Evolutionary conservation across 2,797 vertebrate genomes (phyloP).

Genomic region (Xiphorhynchus erythropygius): DNA sequence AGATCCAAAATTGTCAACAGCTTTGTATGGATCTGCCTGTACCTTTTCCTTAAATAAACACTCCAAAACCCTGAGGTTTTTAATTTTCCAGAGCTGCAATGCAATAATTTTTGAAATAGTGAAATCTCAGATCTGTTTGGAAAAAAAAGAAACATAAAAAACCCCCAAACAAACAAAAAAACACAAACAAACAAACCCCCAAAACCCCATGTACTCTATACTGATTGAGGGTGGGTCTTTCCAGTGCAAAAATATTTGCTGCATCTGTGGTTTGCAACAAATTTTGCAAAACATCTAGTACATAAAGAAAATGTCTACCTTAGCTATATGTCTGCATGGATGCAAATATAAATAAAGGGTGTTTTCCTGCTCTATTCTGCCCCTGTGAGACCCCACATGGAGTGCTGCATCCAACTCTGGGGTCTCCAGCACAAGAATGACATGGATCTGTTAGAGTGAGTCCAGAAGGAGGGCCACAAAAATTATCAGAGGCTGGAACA

Average conservation of each 20-base stretch:
- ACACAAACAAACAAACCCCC: too few species aligned
- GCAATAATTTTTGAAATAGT: background rate
- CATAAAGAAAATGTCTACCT: background rate
- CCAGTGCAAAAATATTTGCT: background rate
- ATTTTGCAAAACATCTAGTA: background rate
- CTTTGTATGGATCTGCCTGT: background rate
- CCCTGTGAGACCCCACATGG: background rate
- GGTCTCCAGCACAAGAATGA: background rate
- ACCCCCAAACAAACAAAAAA: too few species aligned
- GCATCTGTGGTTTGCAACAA: background rate
- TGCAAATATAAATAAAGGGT: background rate
- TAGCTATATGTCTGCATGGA: background rate
- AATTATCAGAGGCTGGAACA: background rate
- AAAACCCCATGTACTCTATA: background rate
- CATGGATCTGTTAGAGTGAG: accelerated
- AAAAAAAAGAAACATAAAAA: background rate
- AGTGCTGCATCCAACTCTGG: background rate
- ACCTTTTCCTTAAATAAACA: conserved; percentile 14
- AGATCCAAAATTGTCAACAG: conserved; percentile 1
- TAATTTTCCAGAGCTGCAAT: background rate
- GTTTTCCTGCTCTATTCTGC: background rate
- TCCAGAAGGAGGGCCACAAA: background rate
- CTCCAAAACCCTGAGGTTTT: background rate
- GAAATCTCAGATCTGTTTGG: background rate
- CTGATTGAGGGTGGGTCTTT: background rate